Percentiles rank a stretch among this genome's conserved stretches.
phyloP scores from a whole-genome alignment of 2,113 vertebrate species.

The Channa maculata region DNA sequence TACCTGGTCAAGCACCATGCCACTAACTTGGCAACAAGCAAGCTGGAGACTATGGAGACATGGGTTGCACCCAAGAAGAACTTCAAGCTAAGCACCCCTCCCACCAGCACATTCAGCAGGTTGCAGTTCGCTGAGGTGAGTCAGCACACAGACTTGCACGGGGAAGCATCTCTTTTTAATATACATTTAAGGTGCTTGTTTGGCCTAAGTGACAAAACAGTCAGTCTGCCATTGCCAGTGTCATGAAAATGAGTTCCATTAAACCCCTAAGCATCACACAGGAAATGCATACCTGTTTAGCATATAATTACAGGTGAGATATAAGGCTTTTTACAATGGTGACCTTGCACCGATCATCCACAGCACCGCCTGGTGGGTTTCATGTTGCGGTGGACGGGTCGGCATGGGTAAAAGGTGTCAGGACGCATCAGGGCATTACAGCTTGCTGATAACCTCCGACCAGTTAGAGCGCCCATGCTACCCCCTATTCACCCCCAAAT shows the following conservation, averaged over 20 bases:
- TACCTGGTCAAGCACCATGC: constrained; percentile 94
- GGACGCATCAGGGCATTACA: no score
- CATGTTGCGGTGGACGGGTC: no score
- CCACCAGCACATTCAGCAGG: constrained; percentile 89
- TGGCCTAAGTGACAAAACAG: constrained; percentile 38
- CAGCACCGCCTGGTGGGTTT: no score
- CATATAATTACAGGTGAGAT: constrained; percentile 64
- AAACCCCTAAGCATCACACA: constrained; percentile 43
- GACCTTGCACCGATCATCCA: constrained; percentile 40
- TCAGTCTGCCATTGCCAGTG: constrained; percentile 44
- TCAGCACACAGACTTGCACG: background rate
- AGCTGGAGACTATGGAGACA: constrained; percentile 95
- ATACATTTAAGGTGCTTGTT: constrained; percentile 35
- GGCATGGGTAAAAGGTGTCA: no score
- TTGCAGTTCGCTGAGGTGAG: constrained; percentile 95
- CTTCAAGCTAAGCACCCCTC: constrained; percentile 90
- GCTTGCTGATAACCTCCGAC: no score
- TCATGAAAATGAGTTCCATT: constrained; percentile 52
- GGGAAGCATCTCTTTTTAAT: constrained; percentile 31
- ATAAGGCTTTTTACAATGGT: constrained; percentile 64
- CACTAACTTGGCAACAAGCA: constrained; percentile 96
- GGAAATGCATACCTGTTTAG: constrained; percentile 39
- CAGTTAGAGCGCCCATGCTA: no score
- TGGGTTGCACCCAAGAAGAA: constrained; percentile 96
- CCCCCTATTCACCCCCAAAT: no score